phyloP scores from a whole-genome alignment of 2,113 vertebrate species.

The Martes martes region DNA sequence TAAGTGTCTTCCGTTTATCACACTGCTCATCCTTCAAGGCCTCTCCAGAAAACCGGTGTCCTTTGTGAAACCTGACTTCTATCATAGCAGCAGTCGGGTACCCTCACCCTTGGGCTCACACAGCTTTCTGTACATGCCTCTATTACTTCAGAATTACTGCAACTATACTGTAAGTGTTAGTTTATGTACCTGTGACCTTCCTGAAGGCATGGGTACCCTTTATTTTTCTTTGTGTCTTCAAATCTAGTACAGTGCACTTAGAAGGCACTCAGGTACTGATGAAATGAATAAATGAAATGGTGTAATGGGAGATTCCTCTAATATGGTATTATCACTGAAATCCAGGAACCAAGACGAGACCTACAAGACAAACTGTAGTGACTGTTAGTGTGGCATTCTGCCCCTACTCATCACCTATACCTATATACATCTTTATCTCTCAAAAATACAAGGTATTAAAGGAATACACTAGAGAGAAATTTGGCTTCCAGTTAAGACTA shows the following conservation, averaged over 20 bases:
- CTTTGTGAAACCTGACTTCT: neutral
- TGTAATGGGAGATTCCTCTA: neutral
- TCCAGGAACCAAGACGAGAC: neutral
- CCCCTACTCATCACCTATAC: neutral
- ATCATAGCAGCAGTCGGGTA: neutral
- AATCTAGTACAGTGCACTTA: neutral
- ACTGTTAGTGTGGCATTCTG: neutral
- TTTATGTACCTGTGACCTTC: neutral
- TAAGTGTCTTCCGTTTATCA: neutral
- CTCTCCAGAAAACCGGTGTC: neutral
- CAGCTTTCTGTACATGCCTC: neutral
- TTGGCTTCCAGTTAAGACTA: neutral
- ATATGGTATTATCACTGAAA: neutral
- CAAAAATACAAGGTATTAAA: neutral
- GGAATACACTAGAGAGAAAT: neutral
- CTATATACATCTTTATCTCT: neutral
- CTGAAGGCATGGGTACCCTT: neutral
- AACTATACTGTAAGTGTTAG: neutral
- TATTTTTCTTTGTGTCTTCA: neutral
- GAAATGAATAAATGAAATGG: neutral
- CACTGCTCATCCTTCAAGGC: neutral
- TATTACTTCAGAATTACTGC: neutral
- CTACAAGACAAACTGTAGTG: neutral
- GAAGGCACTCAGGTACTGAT: neutral
- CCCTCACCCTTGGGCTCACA: neutral